Percentiles rank a stretch among this genome's conserved stretches.
These are phyloP conservation scores for Temnopleurus reevesii DNA, from an alignment of 53 echinoderm and acorn worm genomes.

Conservation along the genomic window DNA sequence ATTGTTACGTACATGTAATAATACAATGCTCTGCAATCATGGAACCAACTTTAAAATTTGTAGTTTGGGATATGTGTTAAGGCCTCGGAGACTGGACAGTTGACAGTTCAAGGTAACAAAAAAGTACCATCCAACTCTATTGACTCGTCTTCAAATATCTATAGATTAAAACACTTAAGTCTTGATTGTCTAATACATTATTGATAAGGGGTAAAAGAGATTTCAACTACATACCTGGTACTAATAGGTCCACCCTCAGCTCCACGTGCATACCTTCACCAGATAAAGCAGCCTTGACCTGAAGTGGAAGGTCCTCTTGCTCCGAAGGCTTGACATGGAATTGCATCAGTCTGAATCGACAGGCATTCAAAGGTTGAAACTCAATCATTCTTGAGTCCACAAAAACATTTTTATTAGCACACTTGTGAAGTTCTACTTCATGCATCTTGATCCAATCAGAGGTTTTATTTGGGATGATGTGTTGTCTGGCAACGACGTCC, in stretches of 20 bases:
- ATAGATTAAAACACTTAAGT: no score
- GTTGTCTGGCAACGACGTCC: constrained; percentile 78
- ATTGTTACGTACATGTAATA: no score
- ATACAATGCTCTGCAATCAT: no score
- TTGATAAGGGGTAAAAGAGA: no score
- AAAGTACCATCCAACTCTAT: no score
- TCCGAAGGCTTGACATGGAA: constrained; percentile 71
- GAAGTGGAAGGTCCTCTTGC: constrained; percentile 71
- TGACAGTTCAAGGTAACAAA: no score
- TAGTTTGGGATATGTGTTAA: no score
- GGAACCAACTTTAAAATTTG: no score
- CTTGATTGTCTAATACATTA: no score
- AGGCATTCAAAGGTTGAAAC: constrained; percentile 87
- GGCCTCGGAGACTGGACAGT: no score
- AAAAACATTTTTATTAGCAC: constrained; percentile 87
- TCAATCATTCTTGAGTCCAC: constrained; percentile 80
- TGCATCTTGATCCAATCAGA: constrained; percentile 88
- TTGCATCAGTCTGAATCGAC: constrained; percentile 80
- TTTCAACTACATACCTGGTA: constrained; percentile 65
- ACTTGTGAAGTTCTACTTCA: constrained; percentile 81
- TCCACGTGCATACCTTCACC: constrained; percentile 87
- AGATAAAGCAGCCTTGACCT: constrained; percentile 75
- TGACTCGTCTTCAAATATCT: no score
- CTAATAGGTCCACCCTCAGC: constrained; percentile 81
- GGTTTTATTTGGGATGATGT: constrained; percentile 90